These are phyloP conservation scores for Gnatocerus cornutus DNA, from an alignment of 2,888 invertebrate species.

Conservation along the genomic window DNA sequence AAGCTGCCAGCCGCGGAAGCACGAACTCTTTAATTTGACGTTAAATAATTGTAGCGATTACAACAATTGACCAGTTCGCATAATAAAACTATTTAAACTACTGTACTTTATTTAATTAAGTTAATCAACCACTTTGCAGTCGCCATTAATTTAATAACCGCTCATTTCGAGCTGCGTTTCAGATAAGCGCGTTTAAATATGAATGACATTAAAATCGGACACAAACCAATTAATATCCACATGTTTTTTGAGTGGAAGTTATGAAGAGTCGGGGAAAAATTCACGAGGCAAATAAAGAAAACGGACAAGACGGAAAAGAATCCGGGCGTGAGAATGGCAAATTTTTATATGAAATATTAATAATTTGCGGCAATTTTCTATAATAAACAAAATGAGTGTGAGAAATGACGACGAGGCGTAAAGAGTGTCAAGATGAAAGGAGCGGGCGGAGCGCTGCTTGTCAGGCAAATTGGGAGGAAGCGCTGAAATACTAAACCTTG, in stretches of 20 bases:
- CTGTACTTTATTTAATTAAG: constrained; percentile 56
- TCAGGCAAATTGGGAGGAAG: constrained; percentile 65
- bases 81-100: constrained; percentile 57
- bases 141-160: constrained; percentile 56
- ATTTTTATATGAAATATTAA: constrained; percentile 46
- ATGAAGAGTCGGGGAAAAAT: constrained; percentile 5
- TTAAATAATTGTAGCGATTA: constrained; percentile 46
- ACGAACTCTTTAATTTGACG: constrained; percentile 44
- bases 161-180: constrained; percentile 50
- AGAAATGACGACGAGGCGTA: constrained; percentile 55
- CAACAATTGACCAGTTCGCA: constrained; percentile 53
- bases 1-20: constrained; percentile 18
- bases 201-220: constrained; percentile 21
- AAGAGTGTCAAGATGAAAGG: constrained; percentile 59
- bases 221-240: constrained; percentile 26
- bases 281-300: constrained; percentile 23
- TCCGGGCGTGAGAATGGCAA: constrained; percentile 41
- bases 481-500: constrained; percentile 54
- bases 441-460: constrained; percentile 60
- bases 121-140: constrained; percentile 58
- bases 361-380: constrained; percentile 61
- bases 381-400: constrained; percentile 61
- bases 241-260: neutral
- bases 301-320: constrained; percentile 10
- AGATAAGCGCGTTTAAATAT: constrained; percentile 54